Percentiles rank a stretch among this genome's conserved stretches.
Conservation (phyloP, 2,888 invertebrate genomes). For the Esperia sulphurella region DNA sequence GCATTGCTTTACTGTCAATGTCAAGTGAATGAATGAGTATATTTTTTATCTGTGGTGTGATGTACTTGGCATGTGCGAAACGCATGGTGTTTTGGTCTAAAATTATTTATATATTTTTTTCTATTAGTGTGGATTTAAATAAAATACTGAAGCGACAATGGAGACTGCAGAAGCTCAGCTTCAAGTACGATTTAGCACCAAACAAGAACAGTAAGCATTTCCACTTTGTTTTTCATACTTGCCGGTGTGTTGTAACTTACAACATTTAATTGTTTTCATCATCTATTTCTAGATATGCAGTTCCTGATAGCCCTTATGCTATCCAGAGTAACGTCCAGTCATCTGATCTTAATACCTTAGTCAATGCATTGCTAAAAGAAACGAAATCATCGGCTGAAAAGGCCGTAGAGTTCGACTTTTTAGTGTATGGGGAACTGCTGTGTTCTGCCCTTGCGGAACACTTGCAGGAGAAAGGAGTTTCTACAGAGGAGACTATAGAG, state of each 20-base stretch:
- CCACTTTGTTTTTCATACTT: conserved; percentile 6
- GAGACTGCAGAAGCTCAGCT: conserved; percentile 78
- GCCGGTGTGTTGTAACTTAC: conserved; percentile 18
- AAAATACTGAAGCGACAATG: conserved; percentile 33
- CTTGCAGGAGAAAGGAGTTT: conserved; percentile 85
- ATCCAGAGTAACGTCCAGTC: conserved; percentile 86
- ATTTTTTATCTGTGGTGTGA: no score
- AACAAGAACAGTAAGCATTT: conserved; percentile 86
- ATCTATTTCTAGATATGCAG: conserved; percentile 84
- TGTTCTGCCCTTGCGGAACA: conserved; percentile 85
- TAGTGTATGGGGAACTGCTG: conserved; percentile 91
- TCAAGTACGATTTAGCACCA: conserved; percentile 88
- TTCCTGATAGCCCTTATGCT: conserved; percentile 91
- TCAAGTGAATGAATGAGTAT: no score
- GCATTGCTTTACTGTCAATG: no score
- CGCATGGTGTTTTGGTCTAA: no score
- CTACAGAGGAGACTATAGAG: conserved; percentile 91
- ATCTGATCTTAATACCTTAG: conserved; percentile 85
- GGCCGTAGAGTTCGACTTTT: conserved; percentile 90
- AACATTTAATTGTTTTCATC: conserved; percentile 5
- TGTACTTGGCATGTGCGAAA: no score
- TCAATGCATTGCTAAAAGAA: conserved; percentile 88
- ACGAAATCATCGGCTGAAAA: conserved; percentile 46
- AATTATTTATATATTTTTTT: no score
- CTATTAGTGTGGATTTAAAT: no score